Evolutionary conservation across 2,113 vertebrate genomes (phyloP).

Genomic region (Glaucomys volans): DNA sequence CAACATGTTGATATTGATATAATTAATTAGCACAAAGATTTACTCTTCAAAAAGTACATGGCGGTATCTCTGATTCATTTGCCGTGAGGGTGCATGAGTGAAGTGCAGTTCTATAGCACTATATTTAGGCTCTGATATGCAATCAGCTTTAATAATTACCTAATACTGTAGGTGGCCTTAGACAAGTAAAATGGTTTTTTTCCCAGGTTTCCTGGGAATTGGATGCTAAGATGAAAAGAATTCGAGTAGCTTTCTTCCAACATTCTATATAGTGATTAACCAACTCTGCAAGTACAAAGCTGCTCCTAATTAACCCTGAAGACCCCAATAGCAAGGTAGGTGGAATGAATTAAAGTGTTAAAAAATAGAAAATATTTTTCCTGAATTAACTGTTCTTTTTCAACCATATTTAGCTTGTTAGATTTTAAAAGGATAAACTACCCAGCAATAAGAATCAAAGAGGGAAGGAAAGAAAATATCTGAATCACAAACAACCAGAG

Average conservation of each 20-base stretch:
- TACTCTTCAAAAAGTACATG: conserved; percentile 85
- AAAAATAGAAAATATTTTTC: conserved; percentile 56
- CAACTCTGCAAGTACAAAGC: conserved; percentile 45
- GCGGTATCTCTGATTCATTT: conserved; percentile 76
- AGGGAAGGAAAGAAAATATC: neutral
- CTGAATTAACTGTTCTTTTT: neutral
- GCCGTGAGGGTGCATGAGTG: conserved; percentile 80
- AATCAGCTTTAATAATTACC: conserved; percentile 86
- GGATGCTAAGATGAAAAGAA: conserved; percentile 59
- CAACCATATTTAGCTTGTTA: neutral
- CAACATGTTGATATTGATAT: conserved; percentile 86
- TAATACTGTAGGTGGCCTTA: conserved; percentile 30
- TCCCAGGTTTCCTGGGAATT: conserved; percentile 54
- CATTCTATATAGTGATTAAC: conserved; percentile 58
- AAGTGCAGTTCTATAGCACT: conserved; percentile 77
- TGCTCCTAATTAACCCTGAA: conserved; percentile 63
- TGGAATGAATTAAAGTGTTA: conserved; percentile 60
- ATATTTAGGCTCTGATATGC: conserved; percentile 82
- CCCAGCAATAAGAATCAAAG: conserved; percentile 32
- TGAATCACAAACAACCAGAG: neutral
- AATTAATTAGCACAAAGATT: conserved; percentile 88
- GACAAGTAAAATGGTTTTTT: conserved; percentile 45
- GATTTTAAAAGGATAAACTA: conserved; percentile 37
- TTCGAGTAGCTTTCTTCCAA: conserved; percentile 57
- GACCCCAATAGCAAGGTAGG: conserved; percentile 46